Evolutionary conservation across 2,888 invertebrate genomes (phyloP).

Genomic region (Alviniconcha strummeri): DNA sequence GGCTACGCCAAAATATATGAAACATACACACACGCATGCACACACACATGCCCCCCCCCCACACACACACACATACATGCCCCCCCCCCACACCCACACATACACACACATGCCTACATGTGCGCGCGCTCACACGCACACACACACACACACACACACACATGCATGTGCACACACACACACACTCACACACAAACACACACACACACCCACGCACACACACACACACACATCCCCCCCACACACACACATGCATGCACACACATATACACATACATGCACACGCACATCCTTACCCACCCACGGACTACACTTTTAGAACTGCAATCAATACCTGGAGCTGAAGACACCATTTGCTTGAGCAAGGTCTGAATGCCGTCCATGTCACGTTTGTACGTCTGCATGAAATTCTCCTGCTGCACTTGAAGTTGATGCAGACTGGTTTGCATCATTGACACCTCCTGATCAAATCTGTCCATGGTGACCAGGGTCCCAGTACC

Average conservation of each 20-base stretch:
- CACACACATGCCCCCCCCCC: not conserved
- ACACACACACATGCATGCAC: too few species aligned
- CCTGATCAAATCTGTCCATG: slow-evolving; percentile 54
- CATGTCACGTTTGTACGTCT: slow-evolving; percentile 55
- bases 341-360: slow-evolving; percentile 29
- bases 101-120: too few species aligned
- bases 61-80: not conserved
- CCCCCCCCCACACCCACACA: not conserved
- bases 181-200: too few species aligned
- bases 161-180: too few species aligned
- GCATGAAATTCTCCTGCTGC: slow-evolving; percentile 54
- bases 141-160: too few species aligned
- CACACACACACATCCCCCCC: too few species aligned
- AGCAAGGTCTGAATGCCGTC: slow-evolving; percentile 48
- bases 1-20: not conserved
- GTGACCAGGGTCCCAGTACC: slow-evolving; percentile 43
- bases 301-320: not conserved
- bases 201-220: too few species aligned
- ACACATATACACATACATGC: too few species aligned
- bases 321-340: too few species aligned
- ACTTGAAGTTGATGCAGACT: slow-evolving; percentile 49
- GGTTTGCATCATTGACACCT: slow-evolving; percentile 50
- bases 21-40: not conserved
- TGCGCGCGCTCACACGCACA: too few species aligned
- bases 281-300: too few species aligned